phyloP scores from a whole-genome alignment of 2,888 invertebrate species.

The Sminthurides aquaticus region DNA sequence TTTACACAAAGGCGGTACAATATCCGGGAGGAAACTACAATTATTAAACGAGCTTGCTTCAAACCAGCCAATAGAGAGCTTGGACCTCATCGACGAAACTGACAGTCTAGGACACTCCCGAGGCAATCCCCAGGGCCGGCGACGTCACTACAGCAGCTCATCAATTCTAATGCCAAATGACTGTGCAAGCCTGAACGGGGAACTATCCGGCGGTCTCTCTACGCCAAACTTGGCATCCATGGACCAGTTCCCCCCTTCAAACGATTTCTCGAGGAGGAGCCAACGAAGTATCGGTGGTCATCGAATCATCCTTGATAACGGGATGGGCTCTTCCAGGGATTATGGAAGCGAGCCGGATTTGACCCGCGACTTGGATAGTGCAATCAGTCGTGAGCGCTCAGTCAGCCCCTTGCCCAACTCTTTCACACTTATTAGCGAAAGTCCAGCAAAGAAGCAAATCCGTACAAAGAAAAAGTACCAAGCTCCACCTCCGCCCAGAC shows the following conservation, averaged over 20 bases:
- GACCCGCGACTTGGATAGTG: constrained; percentile 4
- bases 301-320: constrained; percentile 25
- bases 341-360: constrained; percentile 63
- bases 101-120: constrained; percentile 9
- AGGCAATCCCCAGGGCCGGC: not conserved
- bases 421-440: constrained; percentile 46
- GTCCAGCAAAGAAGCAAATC: constrained; percentile 50
- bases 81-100: constrained; percentile 9
- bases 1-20: constrained; percentile 72
- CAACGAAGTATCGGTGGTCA: constrained; percentile 15
- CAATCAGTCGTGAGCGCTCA: constrained; percentile 29
- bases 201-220: constrained; percentile 23
- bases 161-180: not conserved
- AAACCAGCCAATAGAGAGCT: constrained; percentile 9
- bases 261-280: constrained; percentile 8
- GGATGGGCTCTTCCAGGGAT: constrained; percentile 3
- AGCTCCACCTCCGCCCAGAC: constrained; percentile 60
- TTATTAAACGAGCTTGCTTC: constrained; percentile 47
- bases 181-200: not conserved
- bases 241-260: constrained; percentile 14
- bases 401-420: constrained; percentile 40
- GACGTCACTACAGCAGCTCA: not conserved
- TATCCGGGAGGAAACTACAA: constrained; percentile 60
- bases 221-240: constrained; percentile 35
- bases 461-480: constrained; percentile 64